Conservation (phyloP, 2,113 vertebrate genomes). For the Colinus virginianus region DNA sequence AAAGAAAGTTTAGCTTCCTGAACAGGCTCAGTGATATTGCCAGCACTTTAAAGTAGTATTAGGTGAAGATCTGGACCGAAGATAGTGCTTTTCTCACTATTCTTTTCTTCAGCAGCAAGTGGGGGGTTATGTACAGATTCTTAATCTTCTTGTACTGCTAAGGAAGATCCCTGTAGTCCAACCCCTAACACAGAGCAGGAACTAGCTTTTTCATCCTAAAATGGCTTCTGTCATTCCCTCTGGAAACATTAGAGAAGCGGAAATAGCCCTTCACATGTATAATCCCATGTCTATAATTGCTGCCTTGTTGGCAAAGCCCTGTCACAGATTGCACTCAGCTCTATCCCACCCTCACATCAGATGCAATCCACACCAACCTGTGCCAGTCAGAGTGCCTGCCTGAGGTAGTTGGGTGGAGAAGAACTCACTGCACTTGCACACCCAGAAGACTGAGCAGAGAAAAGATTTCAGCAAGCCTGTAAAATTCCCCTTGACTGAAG, state of each 20-base stretch:
- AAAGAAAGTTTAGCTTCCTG: neutral
- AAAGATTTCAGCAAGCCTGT: neutral
- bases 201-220: neutral
- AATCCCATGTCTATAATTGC: constrained; percentile 32
- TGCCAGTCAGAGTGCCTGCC: neutral
- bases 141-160: neutral
- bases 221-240: neutral
- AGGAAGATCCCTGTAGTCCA: neutral
- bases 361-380: constrained; percentile 38
- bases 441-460: neutral
- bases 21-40: neutral
- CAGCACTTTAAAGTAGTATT: neutral
- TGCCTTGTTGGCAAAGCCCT: constrained; percentile 43
- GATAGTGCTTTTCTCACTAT: neutral
- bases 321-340: constrained; percentile 26
- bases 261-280: neutral
- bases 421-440: neutral
- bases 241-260: neutral
- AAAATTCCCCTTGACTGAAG: accelerated
- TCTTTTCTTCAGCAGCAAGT: neutral
- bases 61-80: neutral
- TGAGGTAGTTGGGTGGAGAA: neutral
- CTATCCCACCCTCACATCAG: constrained; percentile 56
- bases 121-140: neutral
- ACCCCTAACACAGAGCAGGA: neutral